Evolutionary conservation across 2,888 invertebrate genomes (phyloP).

Genomic region (Amphiduros pacificus): DNA sequence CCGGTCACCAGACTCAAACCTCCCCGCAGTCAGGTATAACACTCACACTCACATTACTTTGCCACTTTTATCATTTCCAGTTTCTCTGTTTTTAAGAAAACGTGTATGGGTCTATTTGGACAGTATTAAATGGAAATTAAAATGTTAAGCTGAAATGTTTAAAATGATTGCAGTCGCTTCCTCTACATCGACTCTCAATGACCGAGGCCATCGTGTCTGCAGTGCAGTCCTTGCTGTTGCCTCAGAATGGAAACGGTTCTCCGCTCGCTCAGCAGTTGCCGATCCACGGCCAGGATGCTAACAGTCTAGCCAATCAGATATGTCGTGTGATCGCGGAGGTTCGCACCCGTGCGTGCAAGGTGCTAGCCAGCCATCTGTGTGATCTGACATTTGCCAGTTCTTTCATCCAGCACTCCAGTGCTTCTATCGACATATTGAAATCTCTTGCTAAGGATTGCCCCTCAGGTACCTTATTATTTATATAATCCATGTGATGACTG

Average conservation of each 20-base stretch:
- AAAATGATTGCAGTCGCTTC: constrained; percentile 25
- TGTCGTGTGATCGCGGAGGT: constrained; percentile 58
- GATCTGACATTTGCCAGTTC: constrained; percentile 51
- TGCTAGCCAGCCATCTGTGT: constrained; percentile 50
- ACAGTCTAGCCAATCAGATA: constrained; percentile 50
- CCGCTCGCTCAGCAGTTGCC: constrained; percentile 48
- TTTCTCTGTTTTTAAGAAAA: too few relatives aligned
- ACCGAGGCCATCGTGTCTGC: constrained; percentile 51
- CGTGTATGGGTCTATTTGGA: too few relatives aligned
- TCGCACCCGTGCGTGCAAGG: constrained; percentile 53
- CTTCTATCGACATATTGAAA: constrained; percentile 55
- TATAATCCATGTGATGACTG: not conserved
- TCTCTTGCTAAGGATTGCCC: constrained; percentile 55
- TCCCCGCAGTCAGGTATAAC: constrained; percentile 44
- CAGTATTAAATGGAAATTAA: too few relatives aligned
- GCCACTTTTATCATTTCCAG: too few relatives aligned
- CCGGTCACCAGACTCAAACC: constrained; percentile 47
- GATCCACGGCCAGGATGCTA: constrained; percentile 45
- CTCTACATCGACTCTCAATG: constrained; percentile 44
- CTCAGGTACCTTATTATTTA: constrained; percentile 35
- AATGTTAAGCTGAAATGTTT: too few relatives aligned
- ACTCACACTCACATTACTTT: not conserved
- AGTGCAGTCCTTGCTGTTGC: constrained; percentile 49
- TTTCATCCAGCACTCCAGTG: constrained; percentile 50
- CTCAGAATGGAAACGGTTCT: constrained; percentile 37